Evolutionary conservation across 2,888 invertebrate genomes (phyloP), one percentile per base, ranked within the genome.

Genomic region (Busseola fusca): DNA sequence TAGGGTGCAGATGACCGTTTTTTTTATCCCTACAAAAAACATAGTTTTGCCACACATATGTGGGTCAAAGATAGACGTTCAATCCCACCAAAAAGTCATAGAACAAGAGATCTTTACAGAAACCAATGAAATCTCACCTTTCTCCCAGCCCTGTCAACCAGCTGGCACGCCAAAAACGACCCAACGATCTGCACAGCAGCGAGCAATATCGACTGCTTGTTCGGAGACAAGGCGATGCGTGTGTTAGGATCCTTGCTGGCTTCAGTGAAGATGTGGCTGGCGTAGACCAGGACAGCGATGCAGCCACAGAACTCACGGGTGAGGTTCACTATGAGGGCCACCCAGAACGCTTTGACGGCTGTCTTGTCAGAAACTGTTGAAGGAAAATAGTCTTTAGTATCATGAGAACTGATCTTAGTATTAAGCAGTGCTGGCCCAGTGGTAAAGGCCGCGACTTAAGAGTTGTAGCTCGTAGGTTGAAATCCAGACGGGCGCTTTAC

Each of bases 241-340:
- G 88, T 89, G 73, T 83, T 73, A 0, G 89, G 87, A 37, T 90
- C 92, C 48, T 88, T 89, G 16, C 92, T 88, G 0, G 95, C 95
- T 71, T 89, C 92, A 0, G 90, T 87, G 87, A 95, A 95, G 82
- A 95, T 95, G 71, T 95, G 93, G 76, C 95, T 95, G 3, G 95
- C 95, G 87, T 95, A 95, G 1, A 95, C 94, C 27, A 95, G 83
- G 0, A 95, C 92, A 0, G 94, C 95, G 37, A 95, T 95, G 84
- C 95, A 94, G 42, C 95, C 95, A 83, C 95, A 95, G 87, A 95
- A 95, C 80, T 95, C 95, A 0, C 95, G 78, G 0, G 94, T 92
- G 0, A 95, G 84, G 80, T 95, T 95, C 72, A 95, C 95, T 68
- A 93, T 92, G 0, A 95, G 89, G 0, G 93, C 93, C 60, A 95